Evolutionary conservation across 2,888 invertebrate species (phyloP).

Genomic region (Fabriciana adippe): DNA sequence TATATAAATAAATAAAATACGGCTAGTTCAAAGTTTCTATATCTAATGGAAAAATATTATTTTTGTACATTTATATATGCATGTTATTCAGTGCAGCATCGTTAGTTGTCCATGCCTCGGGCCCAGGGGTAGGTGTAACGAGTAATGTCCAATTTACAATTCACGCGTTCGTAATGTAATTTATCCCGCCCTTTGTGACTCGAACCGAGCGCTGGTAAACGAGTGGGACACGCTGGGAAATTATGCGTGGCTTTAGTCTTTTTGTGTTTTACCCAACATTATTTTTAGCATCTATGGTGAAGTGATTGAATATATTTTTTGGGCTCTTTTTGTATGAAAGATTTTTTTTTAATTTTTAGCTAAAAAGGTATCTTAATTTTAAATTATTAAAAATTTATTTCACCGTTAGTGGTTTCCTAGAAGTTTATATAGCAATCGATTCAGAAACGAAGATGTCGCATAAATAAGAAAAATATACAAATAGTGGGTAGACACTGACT

Average conservation of each 20-base stretch:
- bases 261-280: slow-evolving; percentile 10
- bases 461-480: too few relatives aligned
- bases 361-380: too few relatives aligned
- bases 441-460: too few relatives aligned
- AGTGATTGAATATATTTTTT: too few relatives aligned
- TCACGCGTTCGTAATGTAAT: slow-evolving; percentile 79
- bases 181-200: slow-evolving; percentile 76
- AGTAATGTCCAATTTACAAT: slow-evolving; percentile 82
- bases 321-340: too few relatives aligned
- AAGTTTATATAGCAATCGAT: too few relatives aligned
- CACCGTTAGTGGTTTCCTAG: too few relatives aligned
- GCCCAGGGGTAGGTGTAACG: slow-evolving; percentile 61
- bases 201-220: slow-evolving; percentile 26
- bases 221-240: slow-evolving; percentile 20
- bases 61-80: slow-evolving; percentile 26
- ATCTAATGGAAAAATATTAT: background rate
- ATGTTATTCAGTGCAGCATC: slow-evolving; percentile 29
- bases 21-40: too few relatives aligned
- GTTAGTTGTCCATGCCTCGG: slow-evolving; percentile 41
- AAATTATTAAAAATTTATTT: too few relatives aligned
- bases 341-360: too few relatives aligned
- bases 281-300: background rate
- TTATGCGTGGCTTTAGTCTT: slow-evolving; percentile 18
- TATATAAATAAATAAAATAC: background rate
- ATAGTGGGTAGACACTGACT: too few relatives aligned